Evolutionary conservation across 2,888 invertebrate genomes (phyloP), one percentile per base, ranked within the genome.

Genomic region (Silvanus unidentatus): DNA sequence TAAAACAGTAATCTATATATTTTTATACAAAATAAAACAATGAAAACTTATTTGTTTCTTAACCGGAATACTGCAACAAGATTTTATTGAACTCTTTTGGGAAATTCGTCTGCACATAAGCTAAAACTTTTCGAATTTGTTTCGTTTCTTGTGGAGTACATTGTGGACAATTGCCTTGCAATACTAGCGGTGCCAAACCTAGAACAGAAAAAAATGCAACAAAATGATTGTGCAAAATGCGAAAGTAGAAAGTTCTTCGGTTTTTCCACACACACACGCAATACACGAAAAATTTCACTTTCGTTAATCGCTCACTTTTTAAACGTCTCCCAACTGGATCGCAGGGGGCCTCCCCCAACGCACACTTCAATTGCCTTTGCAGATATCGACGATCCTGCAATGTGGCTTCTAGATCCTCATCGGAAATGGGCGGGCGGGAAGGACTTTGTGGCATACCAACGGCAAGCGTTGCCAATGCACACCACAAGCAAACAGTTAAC

Each of bases 41-140:
- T n/a, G n/a, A n/a, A n/a, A n/a, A n/a, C n/a, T n/a, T n/a, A n/a
- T n/a, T n/a, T n/a, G 5, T 40, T 39, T 40, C 40, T 40, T 47
- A 78, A 47, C 81, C 82, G 8, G 81, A 75, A 62, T 84, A 85
- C 58, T 83, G 81, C 63, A 81, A 80, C 13, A 86, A 75, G 54
- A 86, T 77, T 71, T 82, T 85, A 42, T 79, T 76, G 86, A 86
- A 88, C 67, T 87, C 86, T 59, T 82, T 82, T 4, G 88, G 88
- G 64, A 79, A 86, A 68, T 83, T 80, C 57, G 82, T 75, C 64
- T 87, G 86, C 43, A 87, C 82, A 70, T 84, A 83, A 12, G 82
- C 78, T 9, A 87, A 74, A 22, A 87, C 86, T 65, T 81, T 80
- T 65, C 85, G 82, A 57, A 87, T 85, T 72, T 87, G 86, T 54